Base-by-base conservation (phyloP, 2,888 invertebrate species). In the Ochlodes sylvanus region DNA sequence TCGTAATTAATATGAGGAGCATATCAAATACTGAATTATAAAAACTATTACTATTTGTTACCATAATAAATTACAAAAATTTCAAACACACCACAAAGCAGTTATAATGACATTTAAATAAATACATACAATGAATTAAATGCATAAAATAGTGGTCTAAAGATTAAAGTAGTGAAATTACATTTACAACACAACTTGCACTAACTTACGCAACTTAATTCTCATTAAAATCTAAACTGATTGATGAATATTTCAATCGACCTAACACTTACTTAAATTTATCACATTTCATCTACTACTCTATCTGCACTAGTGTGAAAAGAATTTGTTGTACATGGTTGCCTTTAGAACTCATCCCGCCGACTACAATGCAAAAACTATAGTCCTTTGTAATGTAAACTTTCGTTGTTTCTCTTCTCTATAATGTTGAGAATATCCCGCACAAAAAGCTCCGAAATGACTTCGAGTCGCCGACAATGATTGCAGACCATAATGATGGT, bases 401-500 rank as follows among this genome's bases (percentile, higher is more conserved):
- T 61, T 79, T 78, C 73, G 82, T 89, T 88, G 86, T 89, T 87
- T 71, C 73, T 87, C 79, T 75, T 78, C 77, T 80, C 79, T 74
- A 76, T 79, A 82, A 80, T 84, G 86, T 85, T 80, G 80, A 84
- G 80, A 85, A 84, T 73, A 76, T 75, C 71, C 72, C 75, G 79
- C 80, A 88, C 85, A 87, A 86, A 86, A 82, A 79, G 79, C 79
- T 78, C 78, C 66, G 80, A 87, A 87, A 89, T 88, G 81, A 89
- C 89, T 88, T 88, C 78, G 86, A 84, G 81, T 84, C 78, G 89
- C 92, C 92, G 91, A 91, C 93, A 90, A 89, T 91, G 90, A 91
- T 88, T 80, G 81, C 79, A 75, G 79, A 76, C 81, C 82, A 87
- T 92, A 90, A 92, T 90, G 89, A 92, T 82, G 87, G 88, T 84